Percentiles rank a stretch among this genome's conserved stretches.
Evolutionary conservation across 1,140 invertebrate species (phyloP).

Genomic region (Drosophila willistoni): DNA sequence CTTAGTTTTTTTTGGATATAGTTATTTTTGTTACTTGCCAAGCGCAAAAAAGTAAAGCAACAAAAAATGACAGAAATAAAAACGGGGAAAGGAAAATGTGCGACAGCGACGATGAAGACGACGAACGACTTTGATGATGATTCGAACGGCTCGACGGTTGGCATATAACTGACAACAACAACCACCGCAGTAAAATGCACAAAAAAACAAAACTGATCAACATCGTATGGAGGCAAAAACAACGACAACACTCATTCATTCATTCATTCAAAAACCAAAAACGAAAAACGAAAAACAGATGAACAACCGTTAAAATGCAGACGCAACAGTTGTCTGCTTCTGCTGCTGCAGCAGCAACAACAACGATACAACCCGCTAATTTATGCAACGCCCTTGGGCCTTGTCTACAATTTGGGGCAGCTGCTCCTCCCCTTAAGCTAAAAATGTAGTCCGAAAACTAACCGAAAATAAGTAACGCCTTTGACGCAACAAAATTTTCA

Average conservation of each 20-base stretch:
- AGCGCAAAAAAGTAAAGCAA: background rate
- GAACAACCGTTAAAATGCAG: conserved; percentile 45
- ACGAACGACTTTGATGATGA: conserved; percentile 20
- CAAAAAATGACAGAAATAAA: background rate
- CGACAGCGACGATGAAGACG: background rate
- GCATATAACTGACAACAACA: conserved; percentile 56
- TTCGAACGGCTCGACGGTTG: conserved; percentile 68
- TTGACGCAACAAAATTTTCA: conserved; percentile 21
- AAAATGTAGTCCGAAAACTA: conserved; percentile 24
- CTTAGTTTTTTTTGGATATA: background rate
- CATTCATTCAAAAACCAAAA: conserved; percentile 9
- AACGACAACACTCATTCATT: conserved; percentile 30
- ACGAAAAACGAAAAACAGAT: conserved; percentile 10
- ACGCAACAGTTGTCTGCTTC: conserved; percentile 8
- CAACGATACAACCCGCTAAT: conserved; percentile 61
- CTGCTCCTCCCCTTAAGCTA: background rate
- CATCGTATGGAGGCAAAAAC: conserved; percentile 22
- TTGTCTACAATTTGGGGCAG: conserved; percentile 37
- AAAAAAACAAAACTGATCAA: conserved; percentile 27
- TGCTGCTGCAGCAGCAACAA: background rate
- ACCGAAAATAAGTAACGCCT: conserved; percentile 15
- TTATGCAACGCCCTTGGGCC: conserved; percentile 77
- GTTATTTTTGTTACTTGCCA: background rate
- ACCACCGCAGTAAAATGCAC: conserved; percentile 16
- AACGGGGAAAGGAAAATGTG: conserved; percentile 11